Percentiles rank a stretch among this genome's conserved stretches.
Evolutionary conservation across 2,888 invertebrate species (phyloP).

Genomic region (Lamellibrachia satsuma): DNA sequence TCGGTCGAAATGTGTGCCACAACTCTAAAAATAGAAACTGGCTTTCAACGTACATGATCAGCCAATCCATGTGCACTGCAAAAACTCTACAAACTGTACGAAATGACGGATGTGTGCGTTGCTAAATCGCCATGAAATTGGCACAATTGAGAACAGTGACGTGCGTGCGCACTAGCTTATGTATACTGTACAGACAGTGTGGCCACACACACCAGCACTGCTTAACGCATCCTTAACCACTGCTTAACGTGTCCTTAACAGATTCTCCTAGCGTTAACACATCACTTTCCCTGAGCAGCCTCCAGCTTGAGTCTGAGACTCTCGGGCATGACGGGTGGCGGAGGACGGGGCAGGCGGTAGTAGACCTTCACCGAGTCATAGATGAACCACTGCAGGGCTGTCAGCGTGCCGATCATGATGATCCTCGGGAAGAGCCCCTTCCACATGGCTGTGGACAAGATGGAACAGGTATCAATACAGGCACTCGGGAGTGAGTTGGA

Average conservation of each 20-base stretch:
- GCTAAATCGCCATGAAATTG: not conserved
- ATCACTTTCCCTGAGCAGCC: slow-evolving; percentile 70
- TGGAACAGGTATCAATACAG: not conserved
- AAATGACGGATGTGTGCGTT: too few relatives aligned
- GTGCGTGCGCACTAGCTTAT: not conserved
- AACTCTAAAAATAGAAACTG: not conserved
- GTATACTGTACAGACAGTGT: not conserved
- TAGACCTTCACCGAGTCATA: slow-evolving; percentile 88
- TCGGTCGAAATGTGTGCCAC: not conserved
- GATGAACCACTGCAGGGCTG: slow-evolving; percentile 92
- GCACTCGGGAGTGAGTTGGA: not conserved
- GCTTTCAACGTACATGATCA: not conserved
- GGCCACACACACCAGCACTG: not conserved
- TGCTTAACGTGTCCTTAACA: not conserved
- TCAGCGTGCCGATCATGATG: slow-evolving; percentile 91
- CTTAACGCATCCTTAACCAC: not conserved
- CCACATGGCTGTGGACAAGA: slow-evolving; percentile 76
- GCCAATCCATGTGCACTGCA: not conserved
- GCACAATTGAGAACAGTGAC: not conserved
- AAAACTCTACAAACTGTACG: not conserved
- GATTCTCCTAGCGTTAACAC: slow-evolving; percentile 50
- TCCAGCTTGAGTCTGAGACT: slow-evolving; percentile 52
- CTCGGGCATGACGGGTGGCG: slow-evolving; percentile 95
- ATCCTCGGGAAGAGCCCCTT: slow-evolving; percentile 85
- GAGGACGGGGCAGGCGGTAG: slow-evolving; percentile 86